Evolutionary conservation across 2,113 vertebrate species (phyloP).

Genomic region (Cinclus mexicanus): DNA sequence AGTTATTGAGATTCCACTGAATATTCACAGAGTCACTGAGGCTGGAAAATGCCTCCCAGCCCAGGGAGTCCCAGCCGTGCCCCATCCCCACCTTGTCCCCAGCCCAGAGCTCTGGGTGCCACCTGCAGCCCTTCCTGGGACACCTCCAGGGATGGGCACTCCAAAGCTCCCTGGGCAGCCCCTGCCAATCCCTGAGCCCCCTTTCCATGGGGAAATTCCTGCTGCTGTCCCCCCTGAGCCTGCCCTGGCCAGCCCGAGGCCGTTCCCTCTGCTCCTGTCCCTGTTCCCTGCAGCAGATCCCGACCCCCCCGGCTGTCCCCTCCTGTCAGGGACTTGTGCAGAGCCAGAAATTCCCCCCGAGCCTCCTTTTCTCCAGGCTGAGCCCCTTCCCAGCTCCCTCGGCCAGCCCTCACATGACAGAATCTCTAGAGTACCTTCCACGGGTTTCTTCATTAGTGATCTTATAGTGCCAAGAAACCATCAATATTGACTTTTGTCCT

Average conservation of each 20-base stretch:
- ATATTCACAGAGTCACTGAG: accelerated
- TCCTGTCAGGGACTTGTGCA: neutral
- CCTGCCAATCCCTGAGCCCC: neutral
- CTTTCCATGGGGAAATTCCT: neutral
- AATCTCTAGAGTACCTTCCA: neutral
- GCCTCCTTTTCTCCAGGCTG: neutral
- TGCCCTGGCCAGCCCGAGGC: neutral
- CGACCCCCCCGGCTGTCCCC: neutral
- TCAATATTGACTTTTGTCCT: neutral
- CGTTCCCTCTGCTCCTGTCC: neutral
- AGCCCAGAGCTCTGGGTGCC: neutral
- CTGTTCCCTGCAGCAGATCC: neutral
- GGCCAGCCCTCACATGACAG: neutral
- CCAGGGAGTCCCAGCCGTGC: neutral
- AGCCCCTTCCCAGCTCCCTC: neutral
- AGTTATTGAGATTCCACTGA: neutral
- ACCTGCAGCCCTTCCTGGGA: neutral
- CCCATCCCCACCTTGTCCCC: neutral
- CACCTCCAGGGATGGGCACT: neutral
- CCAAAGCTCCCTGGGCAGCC: neutral
- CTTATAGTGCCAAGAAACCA: neutral
- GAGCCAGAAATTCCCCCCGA: neutral
- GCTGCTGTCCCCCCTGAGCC: neutral
- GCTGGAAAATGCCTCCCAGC: accelerated
- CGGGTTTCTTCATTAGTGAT: neutral